Evolutionary conservation across 2,113 vertebrate genomes (phyloP).

Genomic region (Dasyprocta punctata): DNA sequence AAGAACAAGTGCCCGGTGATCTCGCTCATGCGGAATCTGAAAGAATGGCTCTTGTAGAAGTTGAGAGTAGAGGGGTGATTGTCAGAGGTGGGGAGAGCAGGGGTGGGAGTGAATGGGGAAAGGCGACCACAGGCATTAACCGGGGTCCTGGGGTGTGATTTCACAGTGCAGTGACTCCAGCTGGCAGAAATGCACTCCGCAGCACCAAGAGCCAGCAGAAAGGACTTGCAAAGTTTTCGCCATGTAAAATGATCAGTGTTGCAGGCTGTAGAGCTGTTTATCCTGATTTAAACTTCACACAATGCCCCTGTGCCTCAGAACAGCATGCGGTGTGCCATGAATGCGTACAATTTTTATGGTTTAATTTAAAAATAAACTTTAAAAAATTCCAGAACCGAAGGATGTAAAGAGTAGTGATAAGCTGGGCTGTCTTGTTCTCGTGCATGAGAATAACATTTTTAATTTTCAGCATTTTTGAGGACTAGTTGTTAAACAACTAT

Average conservation of each 20-base stretch:
- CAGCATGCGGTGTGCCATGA: too few relatives aligned
- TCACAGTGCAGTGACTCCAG: neutral
- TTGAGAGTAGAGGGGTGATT: neutral
- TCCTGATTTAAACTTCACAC: neutral
- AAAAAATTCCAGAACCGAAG: neutral
- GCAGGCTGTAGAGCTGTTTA: neutral
- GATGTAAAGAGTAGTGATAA: too few relatives aligned
- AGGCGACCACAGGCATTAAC: neutral
- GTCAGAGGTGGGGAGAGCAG: neutral
- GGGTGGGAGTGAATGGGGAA: neutral
- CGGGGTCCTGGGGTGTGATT: neutral
- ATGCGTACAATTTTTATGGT: neutral
- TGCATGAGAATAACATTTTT: neutral
- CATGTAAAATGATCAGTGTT: neutral
- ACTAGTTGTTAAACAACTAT: neutral
- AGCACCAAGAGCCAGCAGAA: neutral
- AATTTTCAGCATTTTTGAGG: neutral
- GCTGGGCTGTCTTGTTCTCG: neutral
- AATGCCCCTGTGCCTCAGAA: neutral
- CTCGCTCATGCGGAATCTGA: neutral
- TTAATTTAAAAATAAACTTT: neutral
- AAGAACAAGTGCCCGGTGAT: neutral
- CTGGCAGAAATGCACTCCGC: neutral
- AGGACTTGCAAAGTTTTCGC: neutral
- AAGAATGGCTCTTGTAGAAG: neutral